Base-by-base conservation (phyloP, 2,888 invertebrate genomes). In the Lasioglossum lativentre region DNA sequence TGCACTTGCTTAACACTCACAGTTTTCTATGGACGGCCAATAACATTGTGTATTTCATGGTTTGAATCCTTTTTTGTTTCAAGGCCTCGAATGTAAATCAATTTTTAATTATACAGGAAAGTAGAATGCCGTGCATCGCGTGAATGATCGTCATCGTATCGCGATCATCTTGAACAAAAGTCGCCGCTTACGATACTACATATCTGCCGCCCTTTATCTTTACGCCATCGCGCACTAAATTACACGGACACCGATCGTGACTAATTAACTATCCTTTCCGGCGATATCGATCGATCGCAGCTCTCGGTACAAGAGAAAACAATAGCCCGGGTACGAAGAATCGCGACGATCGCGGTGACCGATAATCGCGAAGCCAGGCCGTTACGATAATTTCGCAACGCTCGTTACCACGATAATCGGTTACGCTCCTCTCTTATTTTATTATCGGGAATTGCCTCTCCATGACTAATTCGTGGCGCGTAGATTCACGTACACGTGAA, bases 401-500 rank as follows among this genome's bases (percentile, higher is more conserved):
- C 90, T 90, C 90, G 90, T 90, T 90, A 90, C 85, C 76, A 56
- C 86, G 89, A 89, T 88, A 83, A 85, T 80, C 88, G 91, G 85
- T 89, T 91, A 91, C 86, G 85, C 89, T 87, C 82, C 82, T 86
- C 90, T 92, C 87, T 87, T 88, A 89, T 89, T 90, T 92, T 89
- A 89, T 92, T 87, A 90, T 91, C 91, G 85, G 84, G 87, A 90
- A 90, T 91, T 85, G 88, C 88, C 87, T 79, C 75, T 83, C 92
- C 88, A 88, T 92, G 93, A 92, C 93, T 93, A 93, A 93, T 92
- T 91, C 85, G 84, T 86, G 47, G 59, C 77, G 81, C 73, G 78
- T 76, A 59, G 78, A 80, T 79, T 84, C 88, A 74, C 79, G 27
- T 27, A 27, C 59, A 1, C 59, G 27, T 16, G 30, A 16, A 2